Evolutionary conservation across 2,888 invertebrate genomes (phyloP), one percentile per base, ranked within the genome.

Genomic region (Drosophila vallismaia): DNA sequence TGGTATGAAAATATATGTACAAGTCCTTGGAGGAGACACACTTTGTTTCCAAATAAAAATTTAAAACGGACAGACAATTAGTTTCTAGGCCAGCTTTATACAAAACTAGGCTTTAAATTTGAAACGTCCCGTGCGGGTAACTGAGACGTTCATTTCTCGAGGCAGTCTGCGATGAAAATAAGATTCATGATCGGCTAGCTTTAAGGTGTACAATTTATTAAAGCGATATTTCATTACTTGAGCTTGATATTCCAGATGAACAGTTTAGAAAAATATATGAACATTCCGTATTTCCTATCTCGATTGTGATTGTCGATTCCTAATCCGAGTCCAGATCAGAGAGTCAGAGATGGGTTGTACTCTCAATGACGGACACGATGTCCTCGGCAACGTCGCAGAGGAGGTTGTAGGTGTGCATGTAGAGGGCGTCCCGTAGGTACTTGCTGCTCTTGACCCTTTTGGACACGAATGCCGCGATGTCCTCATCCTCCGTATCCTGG

Each of bases 331-430:
- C 19, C 19, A 19, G 19, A 28, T 28, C 6, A 5, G 28, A 28
- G 10, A 24, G 9, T 40, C 31, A 33, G 28, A 51, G 33, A 45
- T 31, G 49, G 6, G n/a, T 68, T 2, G 83, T 83, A 67, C 89
- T 82, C 63, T 89, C 89, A 31, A 89, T 90, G 19, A 90, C 77
- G 6, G 89, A 89, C 0, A 89, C 89, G 59, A 90, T 78, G 54
- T 90, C 79, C 69, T 89, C 89, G n/a, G 71, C 75, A 6, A 79
- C 72, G 71, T 89, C 79, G 10, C 90, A 88, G 49, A 89, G 33
- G 33, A 88, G 38, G 1, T 76, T 77, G 26, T 90, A 89, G 6
- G 90, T 90, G 12, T 89, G 88, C 68, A 89, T 67, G 46, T 89
- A 90, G n/a, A 89, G 74, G 0, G 87, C 52, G 42, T 89, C 89